phyloP scores from a whole-genome alignment of 2,797 vertebrate species.

The Chromobotia macracanthus region DNA sequence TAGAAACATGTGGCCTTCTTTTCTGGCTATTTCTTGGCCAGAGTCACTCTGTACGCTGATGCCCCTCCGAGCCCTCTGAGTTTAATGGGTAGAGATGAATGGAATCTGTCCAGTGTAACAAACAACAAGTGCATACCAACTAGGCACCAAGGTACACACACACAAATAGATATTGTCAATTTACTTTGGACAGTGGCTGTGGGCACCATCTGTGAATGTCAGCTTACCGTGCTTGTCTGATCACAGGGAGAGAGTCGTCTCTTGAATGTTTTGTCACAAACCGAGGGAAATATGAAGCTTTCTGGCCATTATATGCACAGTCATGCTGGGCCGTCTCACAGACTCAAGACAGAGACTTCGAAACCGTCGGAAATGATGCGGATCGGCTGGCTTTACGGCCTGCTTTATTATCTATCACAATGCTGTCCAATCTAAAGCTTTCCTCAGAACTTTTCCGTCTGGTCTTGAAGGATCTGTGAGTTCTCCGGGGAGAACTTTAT shows the following conservation, averaged over 20 bases:
- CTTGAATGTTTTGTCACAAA: slow-evolving; percentile 42
- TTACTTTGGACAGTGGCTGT: slow-evolving; percentile 38
- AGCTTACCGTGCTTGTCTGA: slow-evolving; percentile 22
- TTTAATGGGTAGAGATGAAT: slow-evolving; percentile 43
- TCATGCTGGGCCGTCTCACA: slow-evolving; percentile 44
- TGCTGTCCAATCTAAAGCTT: neutral
- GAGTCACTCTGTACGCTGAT: slow-evolving; percentile 5
- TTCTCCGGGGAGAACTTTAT: neutral
- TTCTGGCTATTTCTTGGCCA: neutral
- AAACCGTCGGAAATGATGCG: slow-evolving; percentile 38
- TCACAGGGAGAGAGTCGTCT: slow-evolving; percentile 37
- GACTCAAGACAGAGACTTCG: slow-evolving; percentile 16
- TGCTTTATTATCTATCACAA: slow-evolving; percentile 33
- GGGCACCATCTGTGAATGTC: slow-evolving; percentile 21
- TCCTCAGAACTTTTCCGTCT: neutral
- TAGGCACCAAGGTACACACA: slow-evolving; percentile 20
- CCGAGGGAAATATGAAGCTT: slow-evolving; percentile 36
- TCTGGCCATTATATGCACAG: slow-evolving; percentile 48
- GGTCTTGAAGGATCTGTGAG: neutral
- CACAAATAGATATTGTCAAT: slow-evolving; percentile 33
- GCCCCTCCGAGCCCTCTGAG: neutral
- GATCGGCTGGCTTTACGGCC: slow-evolving; percentile 41
- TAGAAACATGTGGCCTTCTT: neutral
- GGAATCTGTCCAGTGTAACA: slow-evolving; percentile 38
- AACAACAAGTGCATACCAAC: slow-evolving; percentile 37